These are phyloP conservation scores for Orycteropus afer DNA, from an alignment of 2,113 vertebrate species.

Conservation along the genomic window DNA sequence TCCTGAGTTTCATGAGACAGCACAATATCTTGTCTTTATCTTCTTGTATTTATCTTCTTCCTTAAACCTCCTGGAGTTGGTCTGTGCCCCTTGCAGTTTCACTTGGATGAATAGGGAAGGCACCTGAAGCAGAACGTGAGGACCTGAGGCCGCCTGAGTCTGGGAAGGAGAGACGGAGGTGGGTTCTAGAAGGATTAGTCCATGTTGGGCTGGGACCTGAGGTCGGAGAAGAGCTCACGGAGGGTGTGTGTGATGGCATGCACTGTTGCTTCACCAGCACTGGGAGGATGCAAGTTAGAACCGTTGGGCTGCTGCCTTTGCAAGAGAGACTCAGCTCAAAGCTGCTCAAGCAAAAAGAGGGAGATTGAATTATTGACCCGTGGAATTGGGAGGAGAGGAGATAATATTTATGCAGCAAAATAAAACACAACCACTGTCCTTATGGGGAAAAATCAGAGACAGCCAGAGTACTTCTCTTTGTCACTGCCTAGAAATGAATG, in stretches of 20 bases:
- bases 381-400: neutral
- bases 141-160: neutral
- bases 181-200: neutral
- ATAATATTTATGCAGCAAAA: neutral
- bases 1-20: neutral
- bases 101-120: neutral
- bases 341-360: neutral
- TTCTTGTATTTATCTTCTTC: neutral
- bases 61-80: neutral
- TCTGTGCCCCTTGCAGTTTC: neutral
- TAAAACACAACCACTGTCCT: neutral
- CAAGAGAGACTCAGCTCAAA: neutral
- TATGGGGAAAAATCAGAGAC: neutral
- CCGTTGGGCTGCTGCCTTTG: neutral
- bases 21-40: neutral
- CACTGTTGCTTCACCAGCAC: accelerated
- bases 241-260: accelerated
- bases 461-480: neutral
- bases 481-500: neutral
- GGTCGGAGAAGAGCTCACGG: neutral
- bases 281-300: too few relatives aligned
- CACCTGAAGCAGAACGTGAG: neutral
- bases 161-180: neutral
- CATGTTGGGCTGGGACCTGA: neutral
- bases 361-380: neutral